These are phyloP conservation scores for Procavia capensis DNA, from an alignment of 2,113 vertebrate species.

Conservation along the genomic window DNA sequence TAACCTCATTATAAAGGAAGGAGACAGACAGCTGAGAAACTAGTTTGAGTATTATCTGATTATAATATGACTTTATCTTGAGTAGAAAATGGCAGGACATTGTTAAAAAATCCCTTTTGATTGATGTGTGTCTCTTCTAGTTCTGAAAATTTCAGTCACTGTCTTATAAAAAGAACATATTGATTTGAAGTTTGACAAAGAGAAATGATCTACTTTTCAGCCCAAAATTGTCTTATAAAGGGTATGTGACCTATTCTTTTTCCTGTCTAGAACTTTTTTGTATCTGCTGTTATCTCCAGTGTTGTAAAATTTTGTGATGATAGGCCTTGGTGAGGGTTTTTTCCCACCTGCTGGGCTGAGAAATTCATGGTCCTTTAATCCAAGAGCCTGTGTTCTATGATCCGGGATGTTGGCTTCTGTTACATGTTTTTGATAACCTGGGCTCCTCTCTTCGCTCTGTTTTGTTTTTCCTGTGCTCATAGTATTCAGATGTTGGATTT, in stretches of 20 bases:
- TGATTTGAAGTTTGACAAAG: slow-evolving; percentile 55
- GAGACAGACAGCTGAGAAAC: not conserved
- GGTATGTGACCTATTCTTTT: not conserved
- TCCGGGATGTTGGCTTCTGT: not conserved
- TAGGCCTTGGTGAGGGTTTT: not conserved
- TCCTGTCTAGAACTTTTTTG: not conserved
- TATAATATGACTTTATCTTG: slow-evolving; percentile 46
- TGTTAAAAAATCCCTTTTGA: not conserved
- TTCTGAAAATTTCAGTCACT: slow-evolving; percentile 59
- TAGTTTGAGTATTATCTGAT: slow-evolving; percentile 34
- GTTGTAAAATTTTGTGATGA: not conserved
- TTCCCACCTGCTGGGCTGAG: not conserved
- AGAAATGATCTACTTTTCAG: slow-evolving; percentile 48
- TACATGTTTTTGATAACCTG: not conserved
- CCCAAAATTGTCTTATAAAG: slow-evolving; percentile 25
- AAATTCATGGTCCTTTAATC: not conserved
- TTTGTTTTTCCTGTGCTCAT: not conserved
- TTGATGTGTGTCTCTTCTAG: slow-evolving; percentile 43
- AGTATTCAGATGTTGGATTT: slow-evolving; percentile 5
- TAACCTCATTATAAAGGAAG: not conserved
- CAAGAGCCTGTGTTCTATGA: not conserved
- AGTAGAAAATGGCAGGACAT: slow-evolving; percentile 48
- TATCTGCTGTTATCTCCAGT: not conserved
- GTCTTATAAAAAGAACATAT: slow-evolving; percentile 60
- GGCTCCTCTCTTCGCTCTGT: not conserved